Conservation (phyloP, 2,113 vertebrate species). For the Pluvianellus socialis region DNA sequence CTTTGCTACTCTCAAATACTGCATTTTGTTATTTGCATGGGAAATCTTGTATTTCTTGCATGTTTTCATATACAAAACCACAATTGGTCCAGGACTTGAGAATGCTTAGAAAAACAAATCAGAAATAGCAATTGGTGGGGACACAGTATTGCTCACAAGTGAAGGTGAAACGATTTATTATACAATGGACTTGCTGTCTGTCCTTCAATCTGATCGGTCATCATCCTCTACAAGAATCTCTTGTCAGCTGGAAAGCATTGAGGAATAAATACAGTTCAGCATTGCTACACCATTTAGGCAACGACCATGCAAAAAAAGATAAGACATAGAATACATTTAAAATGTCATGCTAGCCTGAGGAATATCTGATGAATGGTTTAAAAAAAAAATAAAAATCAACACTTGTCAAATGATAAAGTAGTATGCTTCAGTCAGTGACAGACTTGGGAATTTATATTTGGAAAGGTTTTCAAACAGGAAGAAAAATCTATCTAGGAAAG, state of each 20-base stretch:
- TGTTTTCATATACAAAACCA: neutral
- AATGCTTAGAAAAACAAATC: constrained; percentile 29
- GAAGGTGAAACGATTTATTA: constrained; percentile 42
- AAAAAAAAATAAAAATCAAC: neutral
- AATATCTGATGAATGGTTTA: constrained; percentile 19
- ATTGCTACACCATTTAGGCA: constrained; percentile 7
- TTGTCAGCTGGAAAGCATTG: constrained; percentile 37
- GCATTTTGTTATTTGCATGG: neutral
- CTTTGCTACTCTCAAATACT: neutral
- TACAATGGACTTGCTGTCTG: constrained; percentile 25
- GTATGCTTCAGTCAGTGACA: constrained; percentile 4
- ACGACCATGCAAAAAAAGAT: neutral
- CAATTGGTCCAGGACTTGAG: neutral
- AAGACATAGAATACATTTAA: neutral
- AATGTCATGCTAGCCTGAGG: neutral
- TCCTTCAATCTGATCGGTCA: constrained; percentile 3
- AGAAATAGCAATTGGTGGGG: neutral
- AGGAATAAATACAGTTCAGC: constrained; percentile 22
- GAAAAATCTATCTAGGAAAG: neutral
- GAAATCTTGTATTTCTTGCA: neutral
- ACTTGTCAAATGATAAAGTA: constrained; percentile 59
- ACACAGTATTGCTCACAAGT: constrained; percentile 9
- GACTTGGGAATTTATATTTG: neutral
- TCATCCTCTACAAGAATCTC: neutral
- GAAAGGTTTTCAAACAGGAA: neutral